Percentiles rank a stretch among this genome's conserved stretches.
These are phyloP conservation scores for Salpingus planirostris DNA, from an alignment of 2,888 invertebrate species.

Conservation along the genomic window DNA sequence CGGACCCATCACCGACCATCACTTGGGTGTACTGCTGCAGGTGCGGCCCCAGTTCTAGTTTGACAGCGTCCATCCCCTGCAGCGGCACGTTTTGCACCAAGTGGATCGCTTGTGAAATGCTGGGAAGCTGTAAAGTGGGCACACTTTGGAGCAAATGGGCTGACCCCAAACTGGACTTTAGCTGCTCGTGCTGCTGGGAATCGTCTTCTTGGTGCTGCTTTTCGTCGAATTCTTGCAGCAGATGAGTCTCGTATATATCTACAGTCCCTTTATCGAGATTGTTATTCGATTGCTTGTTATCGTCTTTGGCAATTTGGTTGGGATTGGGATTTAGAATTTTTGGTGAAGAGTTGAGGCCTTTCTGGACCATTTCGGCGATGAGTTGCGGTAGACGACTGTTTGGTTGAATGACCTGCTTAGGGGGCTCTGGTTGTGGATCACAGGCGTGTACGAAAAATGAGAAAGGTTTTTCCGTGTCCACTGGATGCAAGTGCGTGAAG, in stretches of 20 bases:
- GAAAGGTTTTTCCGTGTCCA: slow-evolving; percentile 27
- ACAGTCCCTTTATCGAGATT: slow-evolving; percentile 2
- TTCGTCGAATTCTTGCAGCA: slow-evolving; percentile 5
- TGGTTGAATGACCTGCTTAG: slow-evolving; percentile 25
- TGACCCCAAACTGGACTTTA: too few species aligned
- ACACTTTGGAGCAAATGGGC: too few species aligned
- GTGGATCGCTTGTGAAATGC: slow-evolving; percentile 16
- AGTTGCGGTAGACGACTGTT: slow-evolving; percentile 32
- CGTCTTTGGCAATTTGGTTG: slow-evolving; percentile 1
- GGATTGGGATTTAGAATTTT: slow-evolving; percentile 16
- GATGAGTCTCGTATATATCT: slow-evolving; percentile 5
- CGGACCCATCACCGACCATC: slow-evolving; percentile 30
- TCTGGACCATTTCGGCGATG: slow-evolving; percentile 35
- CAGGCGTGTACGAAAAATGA: slow-evolving; percentile 38
- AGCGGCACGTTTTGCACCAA: slow-evolving; percentile 25
- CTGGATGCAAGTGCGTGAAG: slow-evolving; percentile 36
- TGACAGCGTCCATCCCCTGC: slow-evolving; percentile 27
- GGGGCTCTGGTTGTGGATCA: slow-evolving; percentile 32
- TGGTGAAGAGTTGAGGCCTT: slow-evolving; percentile 28
- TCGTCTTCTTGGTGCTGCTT: slow-evolving; percentile 6
- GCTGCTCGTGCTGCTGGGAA: slow-evolving; percentile 12
- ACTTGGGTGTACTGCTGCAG: slow-evolving; percentile 27
- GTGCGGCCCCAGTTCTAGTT: slow-evolving; percentile 24
- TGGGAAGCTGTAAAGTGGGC: slow-evolving; percentile 12
- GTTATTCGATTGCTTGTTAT: neutral